Evolutionary conservation across 1,140 invertebrate species (phyloP), one percentile per base, ranked within the genome.

Genomic region (Chlorops oryzae): DNA sequence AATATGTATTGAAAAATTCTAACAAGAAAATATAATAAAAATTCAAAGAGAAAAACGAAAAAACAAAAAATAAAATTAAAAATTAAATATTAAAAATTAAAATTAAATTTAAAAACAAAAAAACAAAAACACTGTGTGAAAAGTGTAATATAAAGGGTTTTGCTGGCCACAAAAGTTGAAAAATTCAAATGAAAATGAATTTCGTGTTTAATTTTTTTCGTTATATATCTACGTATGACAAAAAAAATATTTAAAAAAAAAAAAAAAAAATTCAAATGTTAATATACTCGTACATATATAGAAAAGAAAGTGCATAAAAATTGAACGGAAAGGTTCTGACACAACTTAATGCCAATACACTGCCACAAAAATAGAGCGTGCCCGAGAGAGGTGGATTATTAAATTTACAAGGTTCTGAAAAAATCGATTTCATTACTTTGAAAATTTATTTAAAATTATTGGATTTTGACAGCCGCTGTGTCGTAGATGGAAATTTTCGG

Each of bases 341-440:
- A 69, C 65, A 68, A 69, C 65, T 68, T 64, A 62, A 65, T 63
- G 65, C 65, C 65, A 69, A 68, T 62, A 69, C 65, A 69, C 65
- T 69, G 65, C 65, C 65, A 69, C 63, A 69, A 58, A 32, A 10
- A 9, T 32, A 32, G 15, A 9, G 28, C 28, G 9, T n/a, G n/a
- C n/a, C n/a, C n/a, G n/a, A n/a, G n/a, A n/a, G n/a, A n/a, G n/a
- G n/a, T n/a, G n/a, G n/a, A n/a, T 32, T 32, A 32, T 32, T 32
- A 32, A 32, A 9, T 15, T 32, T 15, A 32, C 15, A 9, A 32
- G 15, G 28, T 10, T 32, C 9, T 9, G 9, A 15, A 32, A 15
- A 32, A 32, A 32, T 32, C 9, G 28, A 10, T 32, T 32, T 32
- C 28, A 32, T 15, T 32, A 10, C 28, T 32, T 32, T 32, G 9